Percentiles rank a stretch among this genome's conserved stretches.
These are phyloP conservation scores for Peribatodes rhomboidaria DNA, from an alignment of 2,888 invertebrate genomes.

Conservation along the genomic window DNA sequence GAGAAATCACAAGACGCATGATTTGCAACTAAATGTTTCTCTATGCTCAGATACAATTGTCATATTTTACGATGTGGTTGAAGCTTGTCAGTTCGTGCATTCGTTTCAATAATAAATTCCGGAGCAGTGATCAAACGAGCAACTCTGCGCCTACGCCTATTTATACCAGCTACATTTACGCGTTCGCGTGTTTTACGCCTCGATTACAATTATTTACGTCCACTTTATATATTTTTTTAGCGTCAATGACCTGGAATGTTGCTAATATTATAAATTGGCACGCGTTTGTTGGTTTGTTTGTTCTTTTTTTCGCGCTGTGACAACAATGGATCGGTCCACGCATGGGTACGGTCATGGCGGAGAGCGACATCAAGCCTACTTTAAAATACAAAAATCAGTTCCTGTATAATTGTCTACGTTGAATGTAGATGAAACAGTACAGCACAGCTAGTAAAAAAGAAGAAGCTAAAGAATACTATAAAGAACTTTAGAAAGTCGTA, in stretches of 20 bases:
- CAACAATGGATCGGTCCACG: no score
- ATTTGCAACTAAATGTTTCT: background rate
- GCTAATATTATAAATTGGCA: background rate
- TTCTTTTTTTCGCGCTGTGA: no score
- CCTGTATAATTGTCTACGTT: no score
- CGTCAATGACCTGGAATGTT: constrained; percentile 43
- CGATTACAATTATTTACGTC: constrained; percentile 47
- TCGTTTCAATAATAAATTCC: constrained; percentile 17
- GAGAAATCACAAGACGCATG: background rate
- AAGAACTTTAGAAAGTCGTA: no score
- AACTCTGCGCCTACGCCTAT: constrained; percentile 35
- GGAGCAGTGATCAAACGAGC: constrained; percentile 14
- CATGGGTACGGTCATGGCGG: no score
- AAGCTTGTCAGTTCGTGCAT: background rate
- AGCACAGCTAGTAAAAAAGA: no score
- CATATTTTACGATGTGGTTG: background rate
- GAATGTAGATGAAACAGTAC: no score
- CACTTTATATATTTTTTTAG: constrained; percentile 36
- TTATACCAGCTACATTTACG: constrained; percentile 42
- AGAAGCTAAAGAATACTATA: no score
- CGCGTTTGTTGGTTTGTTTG: no score
- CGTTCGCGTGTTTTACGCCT: constrained; percentile 37
- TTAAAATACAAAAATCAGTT: no score
- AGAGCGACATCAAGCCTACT: no score
- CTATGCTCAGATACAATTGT: background rate